A percentile compares a stretch with the other conserved stretches of the same genome.
These are phyloP conservation scores for Phylloscopus collybita DNA, from an alignment of 2,797 vertebrate genomes.

Conservation along the genomic window DNA sequence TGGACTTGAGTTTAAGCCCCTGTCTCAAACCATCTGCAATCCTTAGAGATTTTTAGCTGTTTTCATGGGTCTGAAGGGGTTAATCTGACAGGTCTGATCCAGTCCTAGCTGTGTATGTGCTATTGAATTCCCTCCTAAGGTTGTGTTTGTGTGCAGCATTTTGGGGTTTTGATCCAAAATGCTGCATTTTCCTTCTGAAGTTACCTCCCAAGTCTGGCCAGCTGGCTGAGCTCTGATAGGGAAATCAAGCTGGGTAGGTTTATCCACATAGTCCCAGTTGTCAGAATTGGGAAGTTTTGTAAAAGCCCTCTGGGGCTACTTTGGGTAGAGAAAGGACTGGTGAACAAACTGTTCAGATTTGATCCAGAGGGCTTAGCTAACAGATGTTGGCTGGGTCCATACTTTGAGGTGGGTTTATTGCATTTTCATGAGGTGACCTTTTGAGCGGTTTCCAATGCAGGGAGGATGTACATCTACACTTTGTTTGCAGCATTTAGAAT, in stretches of 20 bases:
- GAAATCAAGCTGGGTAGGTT: background rate
- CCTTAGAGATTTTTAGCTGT: background rate
- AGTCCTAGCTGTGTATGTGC: background rate
- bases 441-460: background rate
- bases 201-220: background rate
- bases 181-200: background rate
- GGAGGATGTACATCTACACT: background rate
- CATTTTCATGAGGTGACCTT: constrained; percentile 60
- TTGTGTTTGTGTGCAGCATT: background rate
- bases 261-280: background rate
- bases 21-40: background rate
- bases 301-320: constrained; percentile 7
- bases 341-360: background rate
- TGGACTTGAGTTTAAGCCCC: background rate
- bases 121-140: background rate
- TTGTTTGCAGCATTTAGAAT: background rate
- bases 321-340: background rate
- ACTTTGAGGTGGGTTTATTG: background rate
- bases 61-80: background rate
- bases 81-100: background rate
- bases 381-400: constrained; percentile 25
- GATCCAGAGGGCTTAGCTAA: background rate
- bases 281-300: background rate
- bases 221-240: background rate
- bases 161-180: background rate